Evolutionary conservation across 2,113 vertebrate species (phyloP).

Genomic region (Monarcha castaneiventris): DNA sequence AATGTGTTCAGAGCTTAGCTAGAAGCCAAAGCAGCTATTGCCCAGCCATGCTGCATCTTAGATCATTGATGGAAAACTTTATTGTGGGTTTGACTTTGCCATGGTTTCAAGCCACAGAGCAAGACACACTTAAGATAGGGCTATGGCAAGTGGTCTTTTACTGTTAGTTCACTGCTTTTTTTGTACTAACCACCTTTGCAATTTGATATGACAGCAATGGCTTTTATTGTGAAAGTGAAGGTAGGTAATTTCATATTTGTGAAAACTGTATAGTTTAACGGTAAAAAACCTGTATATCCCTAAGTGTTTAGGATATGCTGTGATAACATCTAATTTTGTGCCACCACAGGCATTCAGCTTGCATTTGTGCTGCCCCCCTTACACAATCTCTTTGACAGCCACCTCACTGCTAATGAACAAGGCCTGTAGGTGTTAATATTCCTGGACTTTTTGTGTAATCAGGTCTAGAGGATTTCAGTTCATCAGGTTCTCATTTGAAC

Average conservation of each 20-base stretch:
- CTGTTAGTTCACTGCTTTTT: neutral
- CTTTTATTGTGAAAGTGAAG: neutral
- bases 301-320: neutral
- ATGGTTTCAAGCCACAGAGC: neutral
- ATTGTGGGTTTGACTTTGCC: neutral
- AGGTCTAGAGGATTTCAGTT: neutral
- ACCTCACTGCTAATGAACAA: neutral
- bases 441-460: neutral
- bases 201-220: neutral
- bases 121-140: accelerated
- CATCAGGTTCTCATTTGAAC: neutral
- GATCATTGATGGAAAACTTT: neutral
- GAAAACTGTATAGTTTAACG: neutral
- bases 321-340: neutral
- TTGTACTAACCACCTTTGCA: neutral
- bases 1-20: neutral
- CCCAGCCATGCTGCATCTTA: neutral
- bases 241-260: neutral
- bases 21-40: neutral
- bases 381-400: neutral
- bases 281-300: neutral
- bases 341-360: neutral
- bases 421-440: neutral
- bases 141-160: neutral
- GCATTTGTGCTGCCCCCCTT: neutral